phyloP scores from a whole-genome alignment of 2,113 vertebrate species.

The Anguilla japonica region DNA sequence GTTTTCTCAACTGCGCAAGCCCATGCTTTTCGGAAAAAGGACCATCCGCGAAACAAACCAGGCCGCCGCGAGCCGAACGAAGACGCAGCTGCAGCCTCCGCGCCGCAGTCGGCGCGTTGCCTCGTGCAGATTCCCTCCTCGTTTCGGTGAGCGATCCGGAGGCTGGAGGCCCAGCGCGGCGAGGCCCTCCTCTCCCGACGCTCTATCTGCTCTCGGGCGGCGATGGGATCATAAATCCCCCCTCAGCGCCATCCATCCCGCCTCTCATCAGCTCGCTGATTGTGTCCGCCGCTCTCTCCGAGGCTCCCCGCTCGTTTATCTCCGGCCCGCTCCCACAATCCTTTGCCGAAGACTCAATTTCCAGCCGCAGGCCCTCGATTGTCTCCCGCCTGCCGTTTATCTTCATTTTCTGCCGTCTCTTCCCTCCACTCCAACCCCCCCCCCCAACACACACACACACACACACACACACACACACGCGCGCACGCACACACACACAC shows the following conservation, averaged over 20 bases:
- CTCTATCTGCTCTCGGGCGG: not conserved
- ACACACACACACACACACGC: too few species aligned
- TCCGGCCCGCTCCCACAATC: conserved; percentile 18
- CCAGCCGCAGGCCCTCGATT: conserved; percentile 8
- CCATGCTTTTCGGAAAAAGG: not conserved
- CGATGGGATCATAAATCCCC: conserved; percentile 3
- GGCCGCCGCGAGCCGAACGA: not conserved
- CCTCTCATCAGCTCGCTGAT: conserved; percentile 12
- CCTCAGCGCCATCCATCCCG: not conserved
- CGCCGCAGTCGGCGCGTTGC: not conserved
- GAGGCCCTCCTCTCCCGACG: not conserved
- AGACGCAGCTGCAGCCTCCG: too few species aligned
- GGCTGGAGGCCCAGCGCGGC: not conserved
- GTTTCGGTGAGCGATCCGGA: not conserved
- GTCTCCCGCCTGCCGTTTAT: conserved; percentile 19
- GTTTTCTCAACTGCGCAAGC: not conserved
- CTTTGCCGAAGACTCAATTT: conserved; percentile 21
- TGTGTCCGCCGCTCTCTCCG: conserved; percentile 2
- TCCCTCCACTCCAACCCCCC: not conserved
- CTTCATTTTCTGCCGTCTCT: conserved; percentile 3
- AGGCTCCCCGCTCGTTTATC: not conserved
- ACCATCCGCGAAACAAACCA: not conserved
- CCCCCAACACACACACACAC: not conserved
- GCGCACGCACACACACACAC: not conserved
- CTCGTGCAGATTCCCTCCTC: not conserved